Base-by-base conservation (phyloP, 2,888 invertebrate species). In the Rhogogaster chlorosoma region DNA sequence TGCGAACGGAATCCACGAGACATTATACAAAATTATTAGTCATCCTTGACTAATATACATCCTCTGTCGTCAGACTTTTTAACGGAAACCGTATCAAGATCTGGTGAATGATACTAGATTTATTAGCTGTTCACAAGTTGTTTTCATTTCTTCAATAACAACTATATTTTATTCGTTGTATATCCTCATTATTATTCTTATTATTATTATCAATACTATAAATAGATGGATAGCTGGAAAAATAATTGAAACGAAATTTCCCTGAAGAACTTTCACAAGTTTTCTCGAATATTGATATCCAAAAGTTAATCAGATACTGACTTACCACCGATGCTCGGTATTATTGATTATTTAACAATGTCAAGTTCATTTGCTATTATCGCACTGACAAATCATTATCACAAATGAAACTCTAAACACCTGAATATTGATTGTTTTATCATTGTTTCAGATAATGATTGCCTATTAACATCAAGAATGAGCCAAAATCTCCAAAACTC, bases 401-500 rank as follows among this genome's bases (percentile, higher is more conserved):
- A 67, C 6, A 32, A 42, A 73, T 73, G 22, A 38, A 73, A 42
- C n/a, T 42, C n/a, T 22, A 1, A 5, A 6, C 18, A 42, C n/a
- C 45, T 26, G 42, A 38, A 42, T 29, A 0, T 26, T 9, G 42
- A 42, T 73, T 73, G 22, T 22, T 42, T 49, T 38, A 49, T 49
- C 22, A 49, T 82, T 22, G n/a, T 80, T 85, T 18, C 57, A 83
- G 85, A 85, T 70, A 57, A 85, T 83, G 85, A 73, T 83, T 38
- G 61, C 29, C 70, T 22, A 42, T 42, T 22, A 32, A 32, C 22
- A 26, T 53, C 29, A 45, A 83, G 15, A 32, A 85, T 85, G 85
- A 85, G 85, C 36, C 85, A 85, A 61, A 85, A 85, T 85, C 73
- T 85, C 2, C 85, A 85, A 9, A 85, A 85, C 75, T 84, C 85